Percentiles rank a stretch among this genome's conserved stretches.
phyloP scores from a whole-genome alignment of 1,140 invertebrate species.

The Mercenaria mercenaria region DNA sequence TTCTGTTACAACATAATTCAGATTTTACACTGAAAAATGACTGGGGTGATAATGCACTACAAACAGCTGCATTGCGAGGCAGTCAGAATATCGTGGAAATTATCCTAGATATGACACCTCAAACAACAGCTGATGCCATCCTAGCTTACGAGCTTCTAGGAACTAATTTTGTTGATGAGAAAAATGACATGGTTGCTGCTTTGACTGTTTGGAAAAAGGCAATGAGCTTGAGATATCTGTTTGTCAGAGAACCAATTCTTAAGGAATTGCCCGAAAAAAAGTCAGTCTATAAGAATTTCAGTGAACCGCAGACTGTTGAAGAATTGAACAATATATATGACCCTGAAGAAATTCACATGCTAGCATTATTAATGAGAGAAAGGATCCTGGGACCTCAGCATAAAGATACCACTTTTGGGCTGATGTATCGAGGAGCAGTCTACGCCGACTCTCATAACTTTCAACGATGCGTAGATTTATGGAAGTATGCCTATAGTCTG shows the following conservation, averaged over 20 bases:
- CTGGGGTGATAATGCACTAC: conserved; percentile 95
- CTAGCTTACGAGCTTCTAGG: conserved; percentile 96
- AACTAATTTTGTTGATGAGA: conserved; percentile 98
- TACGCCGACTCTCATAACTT: conserved; percentile 97
- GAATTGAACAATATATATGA: conserved; percentile 95
- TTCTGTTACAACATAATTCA: conserved; percentile 93
- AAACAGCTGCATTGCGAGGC: conserved; percentile 95
- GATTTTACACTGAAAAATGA: conserved; percentile 91
- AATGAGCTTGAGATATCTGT: conserved; percentile 90
- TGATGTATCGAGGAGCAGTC: conserved; percentile 96
- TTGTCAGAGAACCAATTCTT: conserved; percentile 90
- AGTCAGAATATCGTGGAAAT: conserved; percentile 93
- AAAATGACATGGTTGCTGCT: conserved; percentile 95
- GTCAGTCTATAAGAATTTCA: conserved; percentile 93
- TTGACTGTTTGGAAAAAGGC: conserved; percentile 95
- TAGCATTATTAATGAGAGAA: conserved; percentile 96
- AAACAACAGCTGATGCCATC: conserved; percentile 92
- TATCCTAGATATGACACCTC: conserved; percentile 89
- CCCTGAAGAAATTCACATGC: conserved; percentile 98
- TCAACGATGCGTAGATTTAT: conserved; percentile 95
- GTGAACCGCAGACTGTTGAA: conserved; percentile 92
- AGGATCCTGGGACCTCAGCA: conserved; percentile 96
- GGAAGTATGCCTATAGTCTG: conserved; percentile 95
- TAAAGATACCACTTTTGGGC: conserved; percentile 98
- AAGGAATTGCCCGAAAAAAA: conserved; percentile 68